Evolutionary conservation across 2,888 invertebrate genomes (phyloP), one percentile per base, ranked within the genome.

Genomic region (Andrena hattorfiana): DNA sequence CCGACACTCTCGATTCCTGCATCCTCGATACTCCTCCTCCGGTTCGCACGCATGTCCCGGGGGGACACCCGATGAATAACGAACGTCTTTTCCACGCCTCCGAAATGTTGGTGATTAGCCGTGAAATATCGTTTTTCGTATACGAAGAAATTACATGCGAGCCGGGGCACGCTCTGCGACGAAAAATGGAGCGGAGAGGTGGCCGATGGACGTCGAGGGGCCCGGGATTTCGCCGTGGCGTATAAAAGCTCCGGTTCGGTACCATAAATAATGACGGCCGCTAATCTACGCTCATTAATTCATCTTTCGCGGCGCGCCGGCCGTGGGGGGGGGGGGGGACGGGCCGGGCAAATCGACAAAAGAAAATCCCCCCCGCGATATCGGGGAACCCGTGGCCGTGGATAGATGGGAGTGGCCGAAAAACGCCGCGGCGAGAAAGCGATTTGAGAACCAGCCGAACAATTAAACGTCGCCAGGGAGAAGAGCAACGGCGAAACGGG

Each of bases 81-180:
- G 92, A 90, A 92, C 90, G 89, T 90, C 93, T 93, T 94, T 93
- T 94, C 94, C 93, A 94, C 94, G 94, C 94, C 94, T 94, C 93
- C 93, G 92, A 94, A 94, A 94, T 94, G 91, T 91, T 92, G 93
- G 94, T 94, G 94, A 94, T 94, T 93, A 94, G 93, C 92, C 89
- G 92, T 94, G 93, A 94, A 94, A 94, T 94, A 94, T 94, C 93
- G 94, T 92, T 93, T 93, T 94, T 94, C 90, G 90, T 92, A 91
- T 92, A 92, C 89, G 88, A 88, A 93, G 90, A 92, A 92, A 93
- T 93, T 93, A 88, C 92, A 85, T 10, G 35, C 32, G 20, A 13
- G 66, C 63, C 23, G 2, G 16, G 81, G 75, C 75, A 63, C 67
- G 81, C 71, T 77, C 74, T 84, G 77, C 87, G 80, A 81, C 86